Base-by-base conservation (phyloP, 2,797 vertebrate genomes). In the Microctenopoma steveboyesi region DNA sequence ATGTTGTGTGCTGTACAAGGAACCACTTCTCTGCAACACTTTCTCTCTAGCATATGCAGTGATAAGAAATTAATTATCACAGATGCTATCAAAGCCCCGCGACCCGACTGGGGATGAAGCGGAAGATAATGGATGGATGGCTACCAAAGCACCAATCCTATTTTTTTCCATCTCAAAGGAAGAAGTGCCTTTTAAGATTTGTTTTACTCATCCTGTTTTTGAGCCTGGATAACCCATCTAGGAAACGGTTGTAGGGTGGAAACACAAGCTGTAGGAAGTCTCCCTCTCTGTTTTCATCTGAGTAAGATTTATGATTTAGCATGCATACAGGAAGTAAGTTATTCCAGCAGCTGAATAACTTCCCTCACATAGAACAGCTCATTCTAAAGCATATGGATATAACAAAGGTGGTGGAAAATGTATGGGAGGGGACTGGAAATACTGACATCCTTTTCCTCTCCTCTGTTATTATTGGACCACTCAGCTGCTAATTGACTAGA, bases 141-240 rank as follows among this genome's bases (percentile, higher is more conserved):
- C 22, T 22, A 22, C 22, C 37, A 5, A 50, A 51, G 35, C 25
- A 63, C 22, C 2, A 37, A 54, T 67, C 69, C 55, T 67, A 53
- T 45, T 68, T 49, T 52, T 46, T 57, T 22, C 25, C 65, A 78
- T 13, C 54, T 45, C 12, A 65, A 64, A 85, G 68, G 66, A 82
- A 78, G 73, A 89, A 54, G 74, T 61, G 55, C 64, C 59, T 76
- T 55, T 39, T 15, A 73, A 74, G 80, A 86, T 87, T 78, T 84
- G 86, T 87, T 79, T 69, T 58, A 30, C 62, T 48, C 89, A 91
- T 94, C 92, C 93, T 94, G 92, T 94, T 93, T 83, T 92, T 88
- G 56, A 85, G 72, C 63, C 86, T 83, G 85, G 67, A 71, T 58
- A 55, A 78, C 57, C 73, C 80, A 78, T 90, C 88, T 86, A 86